Evolutionary conservation across 2,888 invertebrate species (phyloP).

Genomic region (Apomyelois bistriatella): DNA sequence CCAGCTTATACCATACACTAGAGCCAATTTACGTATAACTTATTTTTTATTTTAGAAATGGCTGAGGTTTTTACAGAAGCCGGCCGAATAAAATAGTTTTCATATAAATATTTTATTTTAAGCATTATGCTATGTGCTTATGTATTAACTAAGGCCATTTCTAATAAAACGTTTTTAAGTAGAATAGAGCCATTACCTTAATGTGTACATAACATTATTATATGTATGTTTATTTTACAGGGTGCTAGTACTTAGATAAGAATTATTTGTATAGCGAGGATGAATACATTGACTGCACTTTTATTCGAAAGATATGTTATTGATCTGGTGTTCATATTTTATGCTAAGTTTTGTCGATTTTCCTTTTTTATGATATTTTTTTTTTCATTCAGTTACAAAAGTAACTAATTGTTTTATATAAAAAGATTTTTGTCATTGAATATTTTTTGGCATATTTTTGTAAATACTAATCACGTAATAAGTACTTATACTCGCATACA

Average conservation of each 20-base stretch:
- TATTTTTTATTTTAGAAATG: not conserved
- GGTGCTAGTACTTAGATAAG: slow-evolving; percentile 66
- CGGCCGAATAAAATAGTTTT: too few relatives aligned
- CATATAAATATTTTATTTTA: not conserved
- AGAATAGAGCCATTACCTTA: slow-evolving; percentile 47
- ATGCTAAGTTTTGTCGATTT: slow-evolving; percentile 5
- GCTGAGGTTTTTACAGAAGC: slow-evolving; percentile 10
- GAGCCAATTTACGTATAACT: slow-evolving; percentile 14
- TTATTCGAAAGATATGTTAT: slow-evolving; percentile 10
- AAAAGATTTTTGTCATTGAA: too few relatives aligned
- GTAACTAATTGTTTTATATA: too few relatives aligned
- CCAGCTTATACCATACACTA: slow-evolving; percentile 28
- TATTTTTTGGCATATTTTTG: not conserved
- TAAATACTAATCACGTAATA: not conserved
- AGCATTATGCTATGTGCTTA: not conserved
- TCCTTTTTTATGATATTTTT: not conserved
- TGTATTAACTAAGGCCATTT: slow-evolving; percentile 30
- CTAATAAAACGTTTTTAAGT: slow-evolving; percentile 24
- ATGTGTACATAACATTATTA: slow-evolving; percentile 49
- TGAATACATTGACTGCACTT: slow-evolving; percentile 45
- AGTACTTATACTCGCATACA: not conserved
- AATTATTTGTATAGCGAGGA: slow-evolving; percentile 35
- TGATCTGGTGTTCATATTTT: slow-evolving; percentile 5
- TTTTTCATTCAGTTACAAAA: not conserved
- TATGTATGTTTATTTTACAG: slow-evolving; percentile 64